These are phyloP conservation scores for Ophion costatus DNA, from an alignment of 2,888 invertebrate species.

Conservation along the genomic window DNA sequence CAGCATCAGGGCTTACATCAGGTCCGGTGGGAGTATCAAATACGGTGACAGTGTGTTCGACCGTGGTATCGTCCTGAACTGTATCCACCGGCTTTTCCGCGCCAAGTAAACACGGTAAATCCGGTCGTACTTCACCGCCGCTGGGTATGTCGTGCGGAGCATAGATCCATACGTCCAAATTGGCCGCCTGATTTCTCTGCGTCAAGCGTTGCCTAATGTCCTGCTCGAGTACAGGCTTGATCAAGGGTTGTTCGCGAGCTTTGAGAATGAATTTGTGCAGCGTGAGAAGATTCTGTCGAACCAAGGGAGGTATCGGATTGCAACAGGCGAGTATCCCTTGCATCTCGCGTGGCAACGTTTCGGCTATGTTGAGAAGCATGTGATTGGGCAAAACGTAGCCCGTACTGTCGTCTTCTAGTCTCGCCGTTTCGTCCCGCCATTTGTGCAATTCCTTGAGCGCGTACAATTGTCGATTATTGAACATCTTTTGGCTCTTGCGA, in stretches of 20 bases:
- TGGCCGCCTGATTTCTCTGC: conserved; percentile 73
- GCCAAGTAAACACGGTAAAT: conserved; percentile 79
- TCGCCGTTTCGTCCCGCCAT: conserved; percentile 95
- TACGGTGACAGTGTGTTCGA: conserved; percentile 72
- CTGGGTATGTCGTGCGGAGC: conserved; percentile 78
- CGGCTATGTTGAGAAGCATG: conserved; percentile 96
- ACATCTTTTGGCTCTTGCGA: conserved; percentile 90
- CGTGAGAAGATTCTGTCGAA: conserved; percentile 86
- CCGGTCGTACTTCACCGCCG: conserved; percentile 76
- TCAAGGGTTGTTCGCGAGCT: conserved; percentile 89
- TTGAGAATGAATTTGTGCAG: conserved; percentile 88
- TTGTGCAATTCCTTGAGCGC: conserved; percentile 92
- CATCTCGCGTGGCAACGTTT: conserved; percentile 94
- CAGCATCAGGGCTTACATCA: conserved; percentile 70
- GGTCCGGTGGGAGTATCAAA: conserved; percentile 75
- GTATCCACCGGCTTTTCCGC: neutral
- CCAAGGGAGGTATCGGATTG: conserved; percentile 94
- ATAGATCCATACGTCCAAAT: conserved; percentile 75
- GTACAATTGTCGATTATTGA: conserved; percentile 93
- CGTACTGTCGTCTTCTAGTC: conserved; percentile 95
- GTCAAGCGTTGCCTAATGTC: conserved; percentile 77
- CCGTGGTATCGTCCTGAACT: conserved; percentile 45
- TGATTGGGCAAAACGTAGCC: conserved; percentile 98
- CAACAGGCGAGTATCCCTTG: conserved; percentile 97
- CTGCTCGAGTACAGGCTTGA: conserved; percentile 83